Evolutionary conservation across 2,113 vertebrate genomes (phyloP).

Genomic region (Neodon shergylaensis): DNA sequence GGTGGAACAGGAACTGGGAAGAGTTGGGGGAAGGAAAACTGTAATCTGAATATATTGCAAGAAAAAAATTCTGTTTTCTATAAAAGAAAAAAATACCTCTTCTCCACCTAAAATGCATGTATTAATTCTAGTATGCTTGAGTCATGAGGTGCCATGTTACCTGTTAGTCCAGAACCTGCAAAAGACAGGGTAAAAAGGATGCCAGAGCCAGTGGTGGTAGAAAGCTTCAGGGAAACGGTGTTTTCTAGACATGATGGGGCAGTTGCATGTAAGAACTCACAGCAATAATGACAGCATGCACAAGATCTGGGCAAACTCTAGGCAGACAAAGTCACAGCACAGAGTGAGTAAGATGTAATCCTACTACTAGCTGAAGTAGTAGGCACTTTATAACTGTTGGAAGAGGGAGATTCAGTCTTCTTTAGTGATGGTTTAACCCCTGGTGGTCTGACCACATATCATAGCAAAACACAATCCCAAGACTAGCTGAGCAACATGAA

Average conservation of each 20-base stretch:
- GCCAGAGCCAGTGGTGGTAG: not conserved
- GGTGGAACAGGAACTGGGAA: not conserved
- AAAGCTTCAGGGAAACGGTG: not conserved
- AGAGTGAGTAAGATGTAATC: not conserved
- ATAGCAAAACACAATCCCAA: not conserved
- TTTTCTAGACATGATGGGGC: not conserved
- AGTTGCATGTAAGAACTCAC: not conserved
- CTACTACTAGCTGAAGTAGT: too few relatives aligned
- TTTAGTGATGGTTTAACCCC: not conserved
- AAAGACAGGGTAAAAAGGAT: not conserved
- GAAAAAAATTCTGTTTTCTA: not conserved
- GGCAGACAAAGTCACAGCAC: too few relatives aligned
- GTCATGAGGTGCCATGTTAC: not conserved
- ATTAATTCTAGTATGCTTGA: not conserved
- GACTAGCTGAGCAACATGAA: not conserved
- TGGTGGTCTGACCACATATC: not conserved
- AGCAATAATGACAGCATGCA: too few relatives aligned
- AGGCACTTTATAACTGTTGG: not conserved
- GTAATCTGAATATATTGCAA: too few relatives aligned
- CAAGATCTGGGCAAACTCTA: not conserved
- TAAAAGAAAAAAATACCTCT: not conserved
- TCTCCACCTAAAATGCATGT: not conserved
- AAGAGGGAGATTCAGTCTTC: not conserved
- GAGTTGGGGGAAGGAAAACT: not conserved
- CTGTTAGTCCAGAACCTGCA: not conserved